Percentiles rank a stretch among this genome's conserved stretches.
phyloP scores from a whole-genome alignment of 1,140 invertebrate genomes.

The Temnothorax curvispinosus region DNA sequence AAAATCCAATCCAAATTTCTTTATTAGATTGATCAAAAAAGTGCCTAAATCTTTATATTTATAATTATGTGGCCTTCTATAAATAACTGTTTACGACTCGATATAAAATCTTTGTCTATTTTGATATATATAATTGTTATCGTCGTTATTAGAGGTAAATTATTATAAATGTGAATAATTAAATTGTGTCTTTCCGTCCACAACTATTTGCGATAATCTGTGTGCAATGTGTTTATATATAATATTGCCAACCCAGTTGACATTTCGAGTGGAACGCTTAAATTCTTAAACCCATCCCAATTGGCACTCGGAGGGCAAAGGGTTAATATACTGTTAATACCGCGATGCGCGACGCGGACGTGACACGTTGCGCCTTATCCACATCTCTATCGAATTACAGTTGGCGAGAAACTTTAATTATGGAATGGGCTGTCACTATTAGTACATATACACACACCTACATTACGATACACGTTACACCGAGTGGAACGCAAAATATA shows the following conservation, averaged over 20 bases:
- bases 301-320: not conserved
- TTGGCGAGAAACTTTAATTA: constrained; percentile 77
- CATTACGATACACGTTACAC: not conserved
- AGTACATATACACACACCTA: not conserved
- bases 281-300: constrained; percentile 18
- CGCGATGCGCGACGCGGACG: constrained; percentile 36
- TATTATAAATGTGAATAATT: not conserved
- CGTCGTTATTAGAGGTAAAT: not conserved
- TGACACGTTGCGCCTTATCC: constrained; percentile 69
- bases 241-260: not conserved
- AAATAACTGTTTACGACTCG: not conserved
- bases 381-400: constrained; percentile 64
- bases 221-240: not conserved
- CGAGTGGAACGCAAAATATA: constrained; percentile 30
- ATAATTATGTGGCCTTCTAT: not conserved
- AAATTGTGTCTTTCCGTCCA: not conserved
- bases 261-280: constrained; percentile 4
- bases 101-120: not conserved
- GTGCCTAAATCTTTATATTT: not conserved
- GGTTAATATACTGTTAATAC: constrained; percentile 42
- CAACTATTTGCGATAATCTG: not conserved
- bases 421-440: constrained; percentile 64
- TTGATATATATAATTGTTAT: not conserved
- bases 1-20: not conserved
- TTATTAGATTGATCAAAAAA: not conserved